A percentile compares a stretch with the other conserved stretches of the same genome.
These are phyloP conservation scores for Charaxes varanes DNA, from an alignment of 1,140 invertebrate genomes.

Conservation along the genomic window DNA sequence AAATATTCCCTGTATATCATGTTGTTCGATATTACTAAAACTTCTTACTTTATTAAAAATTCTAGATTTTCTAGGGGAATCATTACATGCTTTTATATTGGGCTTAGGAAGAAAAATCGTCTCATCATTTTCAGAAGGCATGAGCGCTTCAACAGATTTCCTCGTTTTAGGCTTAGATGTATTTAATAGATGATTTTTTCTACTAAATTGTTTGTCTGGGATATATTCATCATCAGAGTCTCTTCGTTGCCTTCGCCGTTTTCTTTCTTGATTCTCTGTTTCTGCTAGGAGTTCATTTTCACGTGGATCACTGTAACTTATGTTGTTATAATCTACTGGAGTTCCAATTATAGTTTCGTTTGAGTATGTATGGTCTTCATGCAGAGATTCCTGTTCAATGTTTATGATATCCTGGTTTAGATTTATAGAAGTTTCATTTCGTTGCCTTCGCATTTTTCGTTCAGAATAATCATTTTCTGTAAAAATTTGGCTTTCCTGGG, in stretches of 20 bases:
- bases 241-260: conserved; percentile 7
- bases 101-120: too few relatives aligned
- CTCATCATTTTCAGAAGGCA: not conserved
- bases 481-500: not conserved
- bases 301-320: not conserved
- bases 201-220: conserved; percentile 5
- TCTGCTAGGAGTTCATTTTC: not conserved
- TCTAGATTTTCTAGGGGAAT: too few relatives aligned
- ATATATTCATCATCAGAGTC: conserved; percentile 21
- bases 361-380: too few relatives aligned
- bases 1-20: too few relatives aligned
- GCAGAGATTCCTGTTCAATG: too few relatives aligned
- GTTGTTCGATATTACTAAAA: too few relatives aligned
- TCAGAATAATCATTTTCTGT: not conserved
- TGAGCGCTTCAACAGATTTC: not conserved
- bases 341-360: not conserved
- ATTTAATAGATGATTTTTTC: not conserved
- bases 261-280: conserved; percentile 2
- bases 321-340: conserved; percentile 1
- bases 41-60: too few relatives aligned
- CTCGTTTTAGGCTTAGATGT: not conserved
- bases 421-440: not conserved
- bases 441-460: not conserved
- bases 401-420: not conserved
- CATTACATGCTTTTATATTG: not conserved